Evolutionary conservation across 2,113 vertebrate species (phyloP), one percentile per base, ranked within the genome.

Genomic region (Halichoerus grypus): DNA sequence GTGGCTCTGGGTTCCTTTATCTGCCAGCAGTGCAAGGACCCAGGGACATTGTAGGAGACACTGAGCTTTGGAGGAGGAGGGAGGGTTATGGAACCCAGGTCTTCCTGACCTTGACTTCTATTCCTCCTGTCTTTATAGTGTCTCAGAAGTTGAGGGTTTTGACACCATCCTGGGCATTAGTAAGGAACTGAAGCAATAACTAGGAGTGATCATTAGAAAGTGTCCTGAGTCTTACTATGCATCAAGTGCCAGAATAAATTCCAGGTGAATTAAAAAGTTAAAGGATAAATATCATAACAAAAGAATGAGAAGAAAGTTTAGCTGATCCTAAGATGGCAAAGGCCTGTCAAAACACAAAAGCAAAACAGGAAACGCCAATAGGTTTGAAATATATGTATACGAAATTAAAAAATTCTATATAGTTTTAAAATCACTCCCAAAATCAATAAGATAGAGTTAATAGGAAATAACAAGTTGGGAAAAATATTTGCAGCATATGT

Each of bases 241-340:
- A 88, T n/a, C 15, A 86, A 74, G 53, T 79, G 21, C 53, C 46
- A 92, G 84, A 86, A 96, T 81, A 90, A 82, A 96, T 77, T 93
- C 39, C 39, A 90, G 39, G 63, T 61, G 81, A 81, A 86, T 76
- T 53, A 77, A 90, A 86, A 93, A 91, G 59, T 83, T 76, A 91
- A 84, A 88, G 74, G 79, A 72, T 63, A 95, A 77, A 57, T 31
- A 71, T 65, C 39, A 88, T 77, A 91, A 82, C 9, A 83, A 95
- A 94, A 87, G 33, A 82, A 77, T 72, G 18, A 53, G 72, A 90
- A 81, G 33, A 79, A 96, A 91, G 33, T 83, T 88, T 65, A 80
- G 36, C 42, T 33, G 55, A 67, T 55, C 24, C 55, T 84, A 53
- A 53, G 7, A 49, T 81, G 49, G n/a, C 13, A 26, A 65, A 88